A percentile compares a stretch with the other conserved stretches of the same genome.
Conservation (phyloP, 2,797 vertebrate species). For the Sebastes elongatus region DNA sequence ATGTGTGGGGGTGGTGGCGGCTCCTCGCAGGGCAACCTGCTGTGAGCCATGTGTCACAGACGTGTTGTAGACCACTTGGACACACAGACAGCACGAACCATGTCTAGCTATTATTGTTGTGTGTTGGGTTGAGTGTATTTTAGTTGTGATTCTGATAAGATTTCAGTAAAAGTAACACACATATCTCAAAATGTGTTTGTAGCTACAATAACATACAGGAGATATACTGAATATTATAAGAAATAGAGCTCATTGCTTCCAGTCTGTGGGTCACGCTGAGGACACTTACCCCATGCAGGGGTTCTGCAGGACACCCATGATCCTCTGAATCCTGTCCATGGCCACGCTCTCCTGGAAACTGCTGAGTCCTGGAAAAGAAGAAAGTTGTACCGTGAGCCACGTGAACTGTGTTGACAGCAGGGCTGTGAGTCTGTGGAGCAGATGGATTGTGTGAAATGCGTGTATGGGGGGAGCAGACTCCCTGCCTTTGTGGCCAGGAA, state of each 20-base stretch:
- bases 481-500: slow-evolving; percentile 70
- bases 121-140: neutral
- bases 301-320: slow-evolving; percentile 87
- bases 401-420: slow-evolving; percentile 65
- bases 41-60: slow-evolving; percentile 64
- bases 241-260: neutral
- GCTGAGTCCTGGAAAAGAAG: slow-evolving; percentile 83
- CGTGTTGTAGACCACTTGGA: slow-evolving; percentile 42
- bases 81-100: slow-evolving; percentile 3
- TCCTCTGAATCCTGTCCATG: slow-evolving; percentile 88
- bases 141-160: neutral
- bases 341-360: slow-evolving; percentile 88
- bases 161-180: neutral
- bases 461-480: slow-evolving; percentile 64
- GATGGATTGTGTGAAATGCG: slow-evolving; percentile 72
- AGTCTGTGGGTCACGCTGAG: slow-evolving; percentile 24
- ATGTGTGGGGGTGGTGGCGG: slow-evolving; percentile 45
- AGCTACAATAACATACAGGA: neutral
- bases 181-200: neutral
- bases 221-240: neutral
- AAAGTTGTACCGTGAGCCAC: slow-evolving; percentile 59
- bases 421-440: slow-evolving; percentile 64
- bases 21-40: slow-evolving; percentile 39
- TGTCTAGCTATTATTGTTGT: neutral
- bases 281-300: slow-evolving; percentile 83